phyloP scores from a whole-genome alignment of 2,888 invertebrate genomes.

The Acleris literana region DNA sequence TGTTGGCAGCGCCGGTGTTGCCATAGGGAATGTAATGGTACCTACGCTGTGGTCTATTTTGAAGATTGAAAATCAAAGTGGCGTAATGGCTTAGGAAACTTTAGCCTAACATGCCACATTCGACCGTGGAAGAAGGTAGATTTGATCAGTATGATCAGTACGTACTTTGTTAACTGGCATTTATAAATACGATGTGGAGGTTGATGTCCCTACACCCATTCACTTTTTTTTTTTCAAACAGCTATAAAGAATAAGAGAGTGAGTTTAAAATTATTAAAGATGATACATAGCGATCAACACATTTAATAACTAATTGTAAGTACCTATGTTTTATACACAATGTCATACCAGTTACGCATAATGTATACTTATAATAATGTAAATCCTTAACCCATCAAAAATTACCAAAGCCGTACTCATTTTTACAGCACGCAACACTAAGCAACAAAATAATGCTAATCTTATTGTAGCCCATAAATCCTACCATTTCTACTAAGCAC shows the following conservation, averaged over 20 bases:
- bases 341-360: background rate
- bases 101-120: too few relatives aligned
- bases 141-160: too few relatives aligned
- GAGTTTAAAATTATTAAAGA: too few relatives aligned
- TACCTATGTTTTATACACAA: too few relatives aligned
- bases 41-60: conserved; percentile 12
- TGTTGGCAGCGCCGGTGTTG: conserved; percentile 27
- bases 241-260: too few relatives aligned
- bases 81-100: background rate
- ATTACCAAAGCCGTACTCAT: conserved; percentile 7
- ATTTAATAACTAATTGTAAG: too few relatives aligned
- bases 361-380: background rate
- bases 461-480: conserved; percentile 28
- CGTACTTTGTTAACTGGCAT: too few relatives aligned
- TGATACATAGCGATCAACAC: too few relatives aligned
- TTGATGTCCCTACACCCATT: too few relatives aligned
- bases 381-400: background rate
- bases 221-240: too few relatives aligned
- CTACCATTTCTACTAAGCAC: conserved; percentile 36
- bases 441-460: conserved; percentile 32
- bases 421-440: conserved; percentile 22
- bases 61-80: background rate
- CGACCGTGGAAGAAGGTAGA: too few relatives aligned
- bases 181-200: too few relatives aligned
- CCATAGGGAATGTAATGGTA: conserved; percentile 35